Evolutionary conservation across 1,140 invertebrate genomes (phyloP), one percentile per base, ranked within the genome.

Genomic region (Palaemon carinicauda): DNA sequence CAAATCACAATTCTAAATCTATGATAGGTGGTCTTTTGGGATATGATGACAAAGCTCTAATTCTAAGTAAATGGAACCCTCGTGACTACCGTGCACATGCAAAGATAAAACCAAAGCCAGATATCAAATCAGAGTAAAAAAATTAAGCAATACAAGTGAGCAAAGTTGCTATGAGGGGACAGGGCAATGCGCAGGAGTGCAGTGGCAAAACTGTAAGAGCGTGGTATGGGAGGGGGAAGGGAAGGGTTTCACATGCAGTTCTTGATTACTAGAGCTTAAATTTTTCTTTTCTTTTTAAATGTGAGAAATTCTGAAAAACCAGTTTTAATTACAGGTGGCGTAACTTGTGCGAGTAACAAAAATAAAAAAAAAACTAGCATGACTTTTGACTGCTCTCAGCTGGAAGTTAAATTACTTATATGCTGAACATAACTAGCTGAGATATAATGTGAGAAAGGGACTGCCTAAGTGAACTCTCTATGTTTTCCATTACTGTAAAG

Each of bases 311-410:
- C 65, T 69, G 21, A 69, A 69, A 69, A 24, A 69, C 17, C 78
- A 52, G 12, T 5, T 41, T 41, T 41, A 41, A 41, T 41, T 41
- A 80, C 78, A 80, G 54, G 33, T 54, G 53, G 53, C 41, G 41
- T 41, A 41, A 41, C 41, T 41, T 41, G 41, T 41, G 41, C 41
- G 41, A 41, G 41, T 41, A 41, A 41, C 41, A 41, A 41, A 41
- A 41, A 41, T 1, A 41, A 41, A 41, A 41, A 41, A 41, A 41
- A 41, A 41, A 41, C 41, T 41, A 41, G 41, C 41, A 41, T 41
- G 41, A 41, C 41, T 77, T 83, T 77, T 83, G 82, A 83, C 82
- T 83, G 82, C 82, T 83, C 82, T 83, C 73, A 60, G 81, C 21
- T 74, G 24, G 15, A 12, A 69, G 24, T 27, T 69, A 69, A 69